These are phyloP conservation scores for Jacana jacana DNA, from an alignment of 2,113 vertebrate genomes.

Conservation along the genomic window DNA sequence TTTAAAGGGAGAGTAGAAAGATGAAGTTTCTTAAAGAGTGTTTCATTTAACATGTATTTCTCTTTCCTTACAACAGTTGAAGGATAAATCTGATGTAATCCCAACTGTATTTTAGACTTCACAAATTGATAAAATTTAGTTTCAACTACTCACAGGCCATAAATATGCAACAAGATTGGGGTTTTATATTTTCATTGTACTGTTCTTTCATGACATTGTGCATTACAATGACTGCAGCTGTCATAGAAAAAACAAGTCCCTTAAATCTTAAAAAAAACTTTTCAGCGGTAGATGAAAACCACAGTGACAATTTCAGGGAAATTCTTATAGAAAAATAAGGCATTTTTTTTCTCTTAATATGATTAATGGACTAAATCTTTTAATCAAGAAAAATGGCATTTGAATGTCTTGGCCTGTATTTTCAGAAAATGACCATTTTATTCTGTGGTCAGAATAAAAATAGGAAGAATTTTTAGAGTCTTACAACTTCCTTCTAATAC, in stretches of 20 bases:
- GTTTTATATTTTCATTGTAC: constrained; percentile 66
- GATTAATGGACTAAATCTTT: background rate
- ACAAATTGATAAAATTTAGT: constrained; percentile 64
- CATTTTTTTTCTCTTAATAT: background rate
- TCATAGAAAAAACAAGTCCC: constrained; percentile 62
- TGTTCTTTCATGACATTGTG: constrained; percentile 65
- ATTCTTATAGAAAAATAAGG: background rate
- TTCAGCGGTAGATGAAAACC: constrained; percentile 31
- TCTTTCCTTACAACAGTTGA: constrained; percentile 55
- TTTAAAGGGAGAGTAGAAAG: constrained; percentile 12
- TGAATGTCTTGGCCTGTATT: background rate
- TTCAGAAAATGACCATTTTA: background rate
- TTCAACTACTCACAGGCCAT: constrained; percentile 57
- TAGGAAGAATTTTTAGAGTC: background rate
- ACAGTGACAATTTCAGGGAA: constrained; percentile 24
- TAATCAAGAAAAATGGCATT: background rate
- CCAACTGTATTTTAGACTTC: constrained; percentile 63
- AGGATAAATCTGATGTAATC: constrained; percentile 66
- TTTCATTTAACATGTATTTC: constrained; percentile 47
- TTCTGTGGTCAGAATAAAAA: background rate
- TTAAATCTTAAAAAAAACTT: constrained; percentile 56
- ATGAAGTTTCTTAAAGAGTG: constrained; percentile 14
- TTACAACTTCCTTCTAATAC: background rate
- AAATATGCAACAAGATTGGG: constrained; percentile 68
- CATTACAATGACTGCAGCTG: constrained; percentile 66